A percentile compares a stretch with the other conserved stretches of the same genome.
These are phyloP conservation scores for Dipodomys stephensi DNA, from an alignment of 2,113 vertebrate genomes.

Conservation along the genomic window DNA sequence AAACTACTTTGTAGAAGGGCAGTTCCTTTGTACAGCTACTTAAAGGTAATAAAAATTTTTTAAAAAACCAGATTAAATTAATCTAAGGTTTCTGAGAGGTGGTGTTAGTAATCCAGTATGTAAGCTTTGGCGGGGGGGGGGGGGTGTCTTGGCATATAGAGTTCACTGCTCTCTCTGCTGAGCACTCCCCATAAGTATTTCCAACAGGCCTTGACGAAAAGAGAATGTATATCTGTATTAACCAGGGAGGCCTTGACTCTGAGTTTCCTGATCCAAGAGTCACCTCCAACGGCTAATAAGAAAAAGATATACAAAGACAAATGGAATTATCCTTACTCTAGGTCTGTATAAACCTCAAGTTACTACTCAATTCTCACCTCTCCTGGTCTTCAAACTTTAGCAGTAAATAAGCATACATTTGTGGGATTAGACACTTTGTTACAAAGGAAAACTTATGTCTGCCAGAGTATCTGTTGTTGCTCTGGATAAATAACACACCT, in stretches of 20 bases:
- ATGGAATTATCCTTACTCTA: background rate
- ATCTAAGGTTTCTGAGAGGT: background rate
- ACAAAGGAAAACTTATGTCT: conserved; percentile 33
- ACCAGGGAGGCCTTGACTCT: background rate
- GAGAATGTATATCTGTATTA: background rate
- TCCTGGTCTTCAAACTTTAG: background rate
- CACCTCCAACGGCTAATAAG: background rate
- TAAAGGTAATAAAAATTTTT: too few species aligned
- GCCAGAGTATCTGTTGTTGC: background rate
- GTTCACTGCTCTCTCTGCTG: background rate
- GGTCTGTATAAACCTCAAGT: background rate
- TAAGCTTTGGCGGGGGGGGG: background rate
- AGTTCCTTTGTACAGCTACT: too few species aligned
- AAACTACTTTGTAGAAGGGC: too few species aligned
- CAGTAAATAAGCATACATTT: background rate
- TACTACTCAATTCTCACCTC: background rate
- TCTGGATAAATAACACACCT: background rate
- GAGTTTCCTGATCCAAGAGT: background rate
- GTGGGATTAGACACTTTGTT: background rate
- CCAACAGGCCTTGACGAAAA: background rate
- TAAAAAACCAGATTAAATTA: background rate
- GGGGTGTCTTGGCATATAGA: background rate
- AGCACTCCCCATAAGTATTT: background rate
- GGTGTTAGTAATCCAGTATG: background rate
- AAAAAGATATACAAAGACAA: conserved; percentile 26